Base-by-base conservation (phyloP, 2,797 vertebrate species). In the Allobates femoralis region DNA sequence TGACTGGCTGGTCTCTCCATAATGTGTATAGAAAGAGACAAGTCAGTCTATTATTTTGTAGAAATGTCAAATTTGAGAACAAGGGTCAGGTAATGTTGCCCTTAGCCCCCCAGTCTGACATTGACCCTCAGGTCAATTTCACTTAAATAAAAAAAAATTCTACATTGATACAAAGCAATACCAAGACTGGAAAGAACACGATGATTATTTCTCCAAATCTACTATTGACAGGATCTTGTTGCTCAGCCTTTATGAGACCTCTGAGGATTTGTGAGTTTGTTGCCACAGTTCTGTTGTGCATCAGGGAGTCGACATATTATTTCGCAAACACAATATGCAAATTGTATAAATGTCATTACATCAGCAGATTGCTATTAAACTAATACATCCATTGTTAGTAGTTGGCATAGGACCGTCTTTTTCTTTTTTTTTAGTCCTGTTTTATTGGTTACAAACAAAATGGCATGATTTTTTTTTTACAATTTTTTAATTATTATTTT, bases 241-340 rank as follows among this genome's bases (percentile, higher is more conserved):
- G 69, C 34, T 46, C 71, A 74, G 67, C 67, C 67, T 41, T 71
- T 71, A 41, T 71, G 34, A 41, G 67, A 41, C 67, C 34, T 14
- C 67, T 12, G 67, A 71, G 67, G 34, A 71, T 71, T 69, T 11
- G 66, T 21, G 66, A 69, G 19, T 37, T 37, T 71, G 67, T 37
- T 71, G 67, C 21, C 21, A 23, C 67, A 23, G 67, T 11, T 69
- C 32, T 21, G 11, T 46, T 46, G n/a, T 50, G 41, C 37, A n/a
- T 5, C 41, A 23, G 23, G 11, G 23, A 50, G 37, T 50, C n/a
- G 46, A 26, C 41, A 37, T 32, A 67, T 69, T 69, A 50, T 46
- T 73, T 46, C n/a, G 69, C 41, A 50, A 46, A 73, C 21, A 74
- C 37, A 74, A 50, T 74, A n/a, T 74, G 37, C 37, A 26, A 26